Conservation (phyloP, 2,797 vertebrate genomes). For the Smutsia gigantea region DNA sequence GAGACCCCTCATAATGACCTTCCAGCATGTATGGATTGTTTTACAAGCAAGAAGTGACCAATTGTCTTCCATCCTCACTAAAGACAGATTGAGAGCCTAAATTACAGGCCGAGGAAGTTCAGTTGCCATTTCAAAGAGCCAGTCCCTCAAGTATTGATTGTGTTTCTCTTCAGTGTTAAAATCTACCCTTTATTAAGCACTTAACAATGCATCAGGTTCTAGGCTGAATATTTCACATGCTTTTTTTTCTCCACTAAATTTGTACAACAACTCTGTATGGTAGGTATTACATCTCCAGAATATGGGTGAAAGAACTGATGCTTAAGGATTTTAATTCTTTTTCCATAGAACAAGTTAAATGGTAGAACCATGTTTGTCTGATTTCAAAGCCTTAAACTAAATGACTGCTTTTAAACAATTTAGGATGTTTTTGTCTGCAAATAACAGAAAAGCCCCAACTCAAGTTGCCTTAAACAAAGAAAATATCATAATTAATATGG, state of each 20-base stretch:
- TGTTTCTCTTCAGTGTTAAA: constrained; percentile 9
- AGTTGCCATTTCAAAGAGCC: background rate
- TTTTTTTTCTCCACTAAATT: constrained; percentile 5
- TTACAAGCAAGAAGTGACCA: background rate
- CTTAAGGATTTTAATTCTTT: constrained; percentile 36
- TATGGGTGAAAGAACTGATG: background rate
- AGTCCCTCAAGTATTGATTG: background rate
- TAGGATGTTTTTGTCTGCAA: background rate
- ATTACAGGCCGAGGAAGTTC: background rate
- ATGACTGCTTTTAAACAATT: background rate
- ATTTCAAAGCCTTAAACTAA: background rate
- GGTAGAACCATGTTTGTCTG: background rate
- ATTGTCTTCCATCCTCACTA: background rate
- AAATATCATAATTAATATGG: background rate
- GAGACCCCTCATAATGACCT: background rate
- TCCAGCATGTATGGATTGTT: background rate
- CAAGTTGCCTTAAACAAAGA: background rate
- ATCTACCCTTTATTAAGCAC: background rate
- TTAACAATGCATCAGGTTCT: background rate
- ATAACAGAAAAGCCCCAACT: constrained; percentile 14
- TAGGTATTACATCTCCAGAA: background rate
- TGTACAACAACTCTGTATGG: background rate
- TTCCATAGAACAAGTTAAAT: constrained; percentile 15
- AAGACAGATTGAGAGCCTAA: background rate
- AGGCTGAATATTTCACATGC: background rate